These are phyloP conservation scores for Sebastes fasciatus DNA, from an alignment of 2,113 vertebrate species.

Conservation along the genomic window DNA sequence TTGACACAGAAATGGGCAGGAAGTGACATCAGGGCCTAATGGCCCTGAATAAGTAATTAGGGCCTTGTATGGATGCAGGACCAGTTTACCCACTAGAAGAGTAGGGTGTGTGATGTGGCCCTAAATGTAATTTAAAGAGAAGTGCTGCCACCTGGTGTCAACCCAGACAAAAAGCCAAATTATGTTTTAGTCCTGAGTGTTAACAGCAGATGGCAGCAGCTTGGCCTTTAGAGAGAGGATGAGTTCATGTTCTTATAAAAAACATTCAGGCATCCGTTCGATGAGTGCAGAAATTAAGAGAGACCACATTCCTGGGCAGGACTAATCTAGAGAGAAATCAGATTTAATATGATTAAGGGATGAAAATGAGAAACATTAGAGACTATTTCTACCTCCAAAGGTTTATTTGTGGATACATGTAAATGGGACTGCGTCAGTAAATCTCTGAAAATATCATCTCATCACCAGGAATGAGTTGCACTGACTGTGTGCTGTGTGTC, in stretches of 20 bases:
- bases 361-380: background rate
- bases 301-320: background rate
- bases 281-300: background rate
- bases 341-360: background rate
- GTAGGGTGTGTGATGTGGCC: too few species aligned
- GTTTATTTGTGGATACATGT: background rate
- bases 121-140: conserved; percentile 4
- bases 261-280: background rate
- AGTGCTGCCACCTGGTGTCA: conserved; percentile 72
- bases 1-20: too few species aligned
- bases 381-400: background rate
- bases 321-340: background rate
- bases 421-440: background rate
- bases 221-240: background rate
- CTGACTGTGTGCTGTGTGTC: conserved; percentile 15
- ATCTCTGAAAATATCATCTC: conserved; percentile 28
- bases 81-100: too few species aligned
- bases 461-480: background rate
- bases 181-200: background rate
- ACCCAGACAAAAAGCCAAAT: background rate
- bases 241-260: background rate
- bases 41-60: too few species aligned
- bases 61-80: too few species aligned
- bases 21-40: too few species aligned
- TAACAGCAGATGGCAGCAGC: conserved; percentile 73